Conservation (phyloP, 2,888 invertebrate genomes). For the Drosophila monieri region DNA sequence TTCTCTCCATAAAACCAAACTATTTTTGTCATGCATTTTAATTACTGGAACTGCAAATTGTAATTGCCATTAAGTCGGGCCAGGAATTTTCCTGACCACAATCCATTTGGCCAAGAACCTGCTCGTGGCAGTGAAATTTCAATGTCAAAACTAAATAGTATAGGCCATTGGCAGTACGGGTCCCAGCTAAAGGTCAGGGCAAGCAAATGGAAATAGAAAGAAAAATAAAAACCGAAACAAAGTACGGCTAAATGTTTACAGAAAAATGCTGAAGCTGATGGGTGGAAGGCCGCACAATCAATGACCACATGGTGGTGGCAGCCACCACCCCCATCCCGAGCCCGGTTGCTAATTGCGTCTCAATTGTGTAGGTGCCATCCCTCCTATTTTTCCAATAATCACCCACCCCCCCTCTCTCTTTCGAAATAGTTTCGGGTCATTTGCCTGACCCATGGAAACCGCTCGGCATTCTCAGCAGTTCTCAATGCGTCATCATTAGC, state of each 20-base stretch:
- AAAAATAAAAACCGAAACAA: constrained; percentile 17
- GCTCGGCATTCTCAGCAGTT: constrained; percentile 24
- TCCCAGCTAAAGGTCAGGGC: constrained; percentile 32
- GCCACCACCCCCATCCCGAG: neutral
- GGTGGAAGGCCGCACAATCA: constrained; percentile 26
- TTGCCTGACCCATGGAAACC: constrained; percentile 35
- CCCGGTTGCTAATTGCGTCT: constrained; percentile 23
- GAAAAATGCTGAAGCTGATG: constrained; percentile 10
- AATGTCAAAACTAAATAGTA: constrained; percentile 34
- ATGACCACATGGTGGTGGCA: constrained; percentile 12
- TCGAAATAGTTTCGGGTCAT: constrained; percentile 40
- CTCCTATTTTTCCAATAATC: neutral
- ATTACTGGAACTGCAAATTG: neutral
- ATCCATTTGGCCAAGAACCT: constrained; percentile 8
- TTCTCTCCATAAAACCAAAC: neutral
- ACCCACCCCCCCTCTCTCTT: neutral
- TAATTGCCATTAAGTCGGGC: neutral
- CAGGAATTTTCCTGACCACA: neutral
- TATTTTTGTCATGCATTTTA: constrained; percentile 4
- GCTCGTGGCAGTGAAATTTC: constrained; percentile 37
- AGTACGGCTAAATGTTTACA: constrained; percentile 24
- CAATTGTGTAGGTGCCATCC: constrained; percentile 21
- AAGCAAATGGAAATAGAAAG: constrained; percentile 22
- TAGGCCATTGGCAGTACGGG: constrained; percentile 4
- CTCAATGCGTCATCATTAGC: constrained; percentile 39